A percentile compares a stretch with the other conserved stretches of the same genome.
Evolutionary conservation across 2,797 vertebrate species (phyloP).

Genomic region (Lemur catta): DNA sequence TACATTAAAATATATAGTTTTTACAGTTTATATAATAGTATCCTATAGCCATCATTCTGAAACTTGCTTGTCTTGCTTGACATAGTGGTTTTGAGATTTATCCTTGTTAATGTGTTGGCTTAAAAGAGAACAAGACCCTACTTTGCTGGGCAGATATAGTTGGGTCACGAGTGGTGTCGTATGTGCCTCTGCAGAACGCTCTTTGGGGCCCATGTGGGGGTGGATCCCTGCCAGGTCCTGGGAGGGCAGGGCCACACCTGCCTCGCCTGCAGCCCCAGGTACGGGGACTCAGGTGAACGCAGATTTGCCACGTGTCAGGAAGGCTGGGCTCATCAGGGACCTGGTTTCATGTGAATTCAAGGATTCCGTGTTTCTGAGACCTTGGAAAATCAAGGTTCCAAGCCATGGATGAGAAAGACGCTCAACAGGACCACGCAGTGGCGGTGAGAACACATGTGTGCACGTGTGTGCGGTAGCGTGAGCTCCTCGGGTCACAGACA

Average conservation of each 20-base stretch:
- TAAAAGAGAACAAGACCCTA: not conserved
- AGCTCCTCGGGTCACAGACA: not conserved
- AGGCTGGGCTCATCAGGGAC: rapidly evolving
- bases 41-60: not conserved
- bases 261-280: not conserved
- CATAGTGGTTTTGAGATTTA: not conserved
- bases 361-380: not conserved
- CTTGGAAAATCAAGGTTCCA: not conserved
- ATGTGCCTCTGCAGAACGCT: not conserved
- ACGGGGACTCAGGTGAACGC: not conserved
- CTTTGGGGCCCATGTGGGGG: rapidly evolving
- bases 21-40: not conserved
- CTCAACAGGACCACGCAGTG: not conserved
- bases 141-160: rapidly evolving
- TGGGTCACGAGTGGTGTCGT: rapidly evolving
- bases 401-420: not conserved
- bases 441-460: not conserved
- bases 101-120: not conserved
- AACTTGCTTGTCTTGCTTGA: not conserved
- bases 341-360: not conserved
- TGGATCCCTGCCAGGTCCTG: not conserved
- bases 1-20: not conserved
- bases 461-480: not conserved
- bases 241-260: not conserved
- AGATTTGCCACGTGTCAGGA: rapidly evolving